phyloP scores from a whole-genome alignment of 2,888 invertebrate genomes.

The Thera obeliscata region DNA sequence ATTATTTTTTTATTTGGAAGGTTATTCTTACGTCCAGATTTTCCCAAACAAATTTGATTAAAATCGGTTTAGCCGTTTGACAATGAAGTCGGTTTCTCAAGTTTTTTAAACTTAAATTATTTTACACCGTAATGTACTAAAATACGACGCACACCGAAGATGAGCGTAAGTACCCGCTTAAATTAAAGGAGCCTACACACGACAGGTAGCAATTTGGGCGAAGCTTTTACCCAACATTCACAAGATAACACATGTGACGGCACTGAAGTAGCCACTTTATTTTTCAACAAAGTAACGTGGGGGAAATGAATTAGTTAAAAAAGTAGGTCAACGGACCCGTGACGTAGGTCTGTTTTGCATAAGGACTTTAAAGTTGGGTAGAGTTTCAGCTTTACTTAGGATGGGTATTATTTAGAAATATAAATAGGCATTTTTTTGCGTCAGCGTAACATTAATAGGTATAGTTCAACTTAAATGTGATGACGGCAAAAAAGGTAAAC shows the following conservation, averaged over 20 bases:
- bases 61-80: no score
- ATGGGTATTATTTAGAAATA: conserved; percentile 8
- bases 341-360: conserved; percentile 41
- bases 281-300: conserved; percentile 54
- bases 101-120: no score
- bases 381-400: conserved; percentile 4
- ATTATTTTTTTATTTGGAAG: no score
- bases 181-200: conserved; percentile 35
- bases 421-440: no score
- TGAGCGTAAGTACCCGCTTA: conserved; percentile 20
- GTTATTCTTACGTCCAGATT: no score
- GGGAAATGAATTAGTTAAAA: conserved; percentile 66
- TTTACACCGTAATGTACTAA: neutral
- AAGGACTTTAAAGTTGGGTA: conserved; percentile 48
- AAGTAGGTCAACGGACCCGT: conserved; percentile 65
- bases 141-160: conserved; percentile 16
- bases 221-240: conserved; percentile 40
- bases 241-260: conserved; percentile 44
- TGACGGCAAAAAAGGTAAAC: no score
- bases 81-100: no score
- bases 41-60: no score
- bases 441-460: no score
- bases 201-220: conserved; percentile 40
- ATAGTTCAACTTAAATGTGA: no score
- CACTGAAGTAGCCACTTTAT: conserved; percentile 49